A percentile compares a stretch with the other conserved stretches of the same genome.
Evolutionary conservation across 2,113 vertebrate genomes (phyloP).

Genomic region (Acanthochromis polyacanthus): DNA sequence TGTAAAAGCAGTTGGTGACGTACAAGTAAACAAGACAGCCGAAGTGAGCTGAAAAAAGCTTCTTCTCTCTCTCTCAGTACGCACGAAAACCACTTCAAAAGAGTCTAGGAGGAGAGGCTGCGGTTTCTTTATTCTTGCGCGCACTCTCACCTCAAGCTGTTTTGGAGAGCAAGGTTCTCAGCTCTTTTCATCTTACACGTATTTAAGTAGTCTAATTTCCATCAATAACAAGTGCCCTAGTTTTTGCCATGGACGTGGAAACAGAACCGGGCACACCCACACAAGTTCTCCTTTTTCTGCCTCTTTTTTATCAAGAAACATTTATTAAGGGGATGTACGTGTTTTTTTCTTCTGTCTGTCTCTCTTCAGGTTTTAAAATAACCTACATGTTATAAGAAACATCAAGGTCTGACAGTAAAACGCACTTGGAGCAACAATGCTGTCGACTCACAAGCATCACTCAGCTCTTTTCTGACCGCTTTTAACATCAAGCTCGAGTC

Average conservation of each 20-base stretch:
- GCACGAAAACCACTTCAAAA: constrained; percentile 65
- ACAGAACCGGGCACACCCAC: constrained; percentile 62
- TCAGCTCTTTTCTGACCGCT: neutral
- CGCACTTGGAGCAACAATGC: too few species aligned
- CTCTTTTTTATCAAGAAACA: constrained; percentile 35
- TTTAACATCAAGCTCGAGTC: constrained; percentile 37
- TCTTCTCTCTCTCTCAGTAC: constrained; percentile 1
- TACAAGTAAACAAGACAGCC: constrained; percentile 45
- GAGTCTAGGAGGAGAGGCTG: constrained; percentile 19
- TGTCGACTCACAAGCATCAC: neutral
- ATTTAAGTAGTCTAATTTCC: constrained; percentile 65
- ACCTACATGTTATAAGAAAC: too few species aligned
- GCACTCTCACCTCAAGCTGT: constrained; percentile 64
- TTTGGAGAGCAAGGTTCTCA: constrained; percentile 64
- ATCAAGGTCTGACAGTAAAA: too few species aligned
- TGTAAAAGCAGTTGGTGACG: constrained; percentile 49
- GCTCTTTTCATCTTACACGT: constrained; percentile 39
- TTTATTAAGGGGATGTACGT: constrained; percentile 50
- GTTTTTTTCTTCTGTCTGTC: neutral
- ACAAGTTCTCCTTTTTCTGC: constrained; percentile 36
- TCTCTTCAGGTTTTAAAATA: constrained; percentile 1
- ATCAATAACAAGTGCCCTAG: constrained; percentile 70
- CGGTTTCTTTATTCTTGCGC: constrained; percentile 18
- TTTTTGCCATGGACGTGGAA: constrained; percentile 64
- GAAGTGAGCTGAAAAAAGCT: constrained; percentile 18